Base-by-base conservation (phyloP, 2,888 invertebrate genomes). In the Eilema depressum region DNA sequence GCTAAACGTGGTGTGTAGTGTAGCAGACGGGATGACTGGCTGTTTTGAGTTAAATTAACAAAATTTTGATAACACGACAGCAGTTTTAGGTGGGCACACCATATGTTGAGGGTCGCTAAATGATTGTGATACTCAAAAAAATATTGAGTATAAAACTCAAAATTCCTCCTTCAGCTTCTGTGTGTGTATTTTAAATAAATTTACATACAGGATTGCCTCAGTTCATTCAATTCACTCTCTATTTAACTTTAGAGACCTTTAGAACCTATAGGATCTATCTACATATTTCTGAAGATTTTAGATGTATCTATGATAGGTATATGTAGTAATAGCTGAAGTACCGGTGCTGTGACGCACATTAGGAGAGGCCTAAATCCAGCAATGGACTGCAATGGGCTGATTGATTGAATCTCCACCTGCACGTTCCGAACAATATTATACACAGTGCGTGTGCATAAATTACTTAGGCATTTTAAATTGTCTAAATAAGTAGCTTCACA, bases 21-120 rank as follows among this genome's bases (percentile, higher is more conserved):
- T 81, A 84, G 83, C 89, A 92, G 91, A 81, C 91, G 92, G 91
- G 87, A 92, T 93, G 93, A 93, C 92, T 92, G 85, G 89, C 86
- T 90, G 89, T 91, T 93, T 91, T 91, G 89, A 89, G 91, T 90
- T 83, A 85, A 72, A 93, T 93, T 92, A 92, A 90, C 89, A 86
- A 89, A 88, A 85, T 89, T 87, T 83, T 89, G 88, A 89, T 88
- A 90, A 86, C 79, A 82, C 80, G 85, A 85, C 81, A 79, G 83
- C 80, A 69, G 68, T 79, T 75, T 73, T 74, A 76, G 68, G 67
- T 74, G 82, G 70, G 82, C 57, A 76, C 85, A 74, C 91, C 93
- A 93, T 93, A 91, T 93, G 93, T 78, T 80, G 70, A 78, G 25
- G 81, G 82, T 88, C 87, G 90, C 89, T 91, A 88, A 77, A 71